Evolutionary conservation across 2,797 vertebrate species (phyloP).

Genomic region (Acomys russatus): DNA sequence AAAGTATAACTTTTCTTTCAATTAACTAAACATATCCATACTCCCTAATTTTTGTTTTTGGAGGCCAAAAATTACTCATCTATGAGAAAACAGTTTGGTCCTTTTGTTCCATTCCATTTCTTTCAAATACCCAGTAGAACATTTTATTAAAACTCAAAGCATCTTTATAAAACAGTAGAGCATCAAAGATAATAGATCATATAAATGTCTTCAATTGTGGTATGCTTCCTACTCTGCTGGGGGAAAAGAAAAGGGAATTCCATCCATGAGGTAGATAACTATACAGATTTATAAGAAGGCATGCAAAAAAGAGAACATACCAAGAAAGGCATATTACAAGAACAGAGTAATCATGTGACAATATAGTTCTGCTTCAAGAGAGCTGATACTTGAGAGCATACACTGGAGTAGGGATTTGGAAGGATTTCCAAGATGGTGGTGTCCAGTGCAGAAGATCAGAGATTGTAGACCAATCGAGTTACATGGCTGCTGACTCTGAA

Average conservation of each 20-base stretch:
- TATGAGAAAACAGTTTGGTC: background rate
- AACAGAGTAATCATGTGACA: background rate
- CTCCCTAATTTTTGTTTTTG: background rate
- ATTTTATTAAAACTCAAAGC: background rate
- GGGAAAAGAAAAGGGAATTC: accelerated
- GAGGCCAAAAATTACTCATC: background rate
- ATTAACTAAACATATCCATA: background rate
- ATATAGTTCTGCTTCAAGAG: background rate
- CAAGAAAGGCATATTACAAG: background rate
- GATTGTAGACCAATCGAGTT: no score
- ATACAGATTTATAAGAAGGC: background rate
- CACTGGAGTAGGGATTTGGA: background rate
- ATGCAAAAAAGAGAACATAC: background rate
- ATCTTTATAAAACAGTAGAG: constrained; percentile 5
- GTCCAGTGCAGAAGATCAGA: no score
- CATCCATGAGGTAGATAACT: background rate
- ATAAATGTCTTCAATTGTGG: background rate
- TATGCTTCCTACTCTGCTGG: background rate
- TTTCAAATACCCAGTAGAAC: background rate
- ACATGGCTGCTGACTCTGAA: no score
- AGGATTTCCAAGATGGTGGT: no score
- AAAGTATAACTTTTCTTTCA: constrained; percentile 5
- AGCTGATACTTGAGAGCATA: background rate
- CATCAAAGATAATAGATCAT: background rate
- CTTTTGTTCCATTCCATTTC: background rate